phyloP scores from a whole-genome alignment of 2,888 invertebrate genomes.

The Petrolisthes manimaculis region DNA sequence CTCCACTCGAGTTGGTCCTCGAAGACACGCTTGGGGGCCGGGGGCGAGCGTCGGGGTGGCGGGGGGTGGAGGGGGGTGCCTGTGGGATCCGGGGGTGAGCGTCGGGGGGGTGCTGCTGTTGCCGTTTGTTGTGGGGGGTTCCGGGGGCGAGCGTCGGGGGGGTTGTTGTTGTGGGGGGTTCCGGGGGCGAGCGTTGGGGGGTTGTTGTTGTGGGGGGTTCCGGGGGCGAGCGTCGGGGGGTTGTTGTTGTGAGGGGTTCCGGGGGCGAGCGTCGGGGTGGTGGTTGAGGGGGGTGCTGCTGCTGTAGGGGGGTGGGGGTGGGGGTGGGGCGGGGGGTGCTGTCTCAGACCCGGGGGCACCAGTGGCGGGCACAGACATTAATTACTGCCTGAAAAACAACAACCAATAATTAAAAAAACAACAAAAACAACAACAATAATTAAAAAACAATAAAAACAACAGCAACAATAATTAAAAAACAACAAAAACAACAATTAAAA shows the following conservation, averaged over 20 bases:
- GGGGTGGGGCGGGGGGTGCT: constrained; percentile 41
- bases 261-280: constrained; percentile 26
- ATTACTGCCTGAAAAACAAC: too few species aligned
- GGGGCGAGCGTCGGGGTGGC: too few species aligned
- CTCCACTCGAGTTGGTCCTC: constrained; percentile 18
- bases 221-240: constrained; percentile 53
- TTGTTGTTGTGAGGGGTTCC: constrained; percentile 43
- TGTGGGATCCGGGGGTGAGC: constrained; percentile 42
- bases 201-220: constrained; percentile 57
- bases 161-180: constrained; percentile 51
- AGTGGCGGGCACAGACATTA: constrained; percentile 18
- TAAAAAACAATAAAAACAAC: rapidly evolving
- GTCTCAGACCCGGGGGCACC: constrained; percentile 57
- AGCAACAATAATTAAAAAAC: too few species aligned
- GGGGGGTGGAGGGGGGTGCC: too few species aligned
- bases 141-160: constrained; percentile 53
- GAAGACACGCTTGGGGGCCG: constrained; percentile 42
- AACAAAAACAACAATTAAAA: too few species aligned
- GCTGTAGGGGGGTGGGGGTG: constrained; percentile 44
- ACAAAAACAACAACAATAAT: not conserved
- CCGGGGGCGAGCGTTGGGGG: constrained; percentile 54
- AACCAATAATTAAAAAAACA: too few species aligned
- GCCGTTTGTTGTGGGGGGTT: constrained; percentile 50
- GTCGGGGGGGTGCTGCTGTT: constrained; percentile 60
- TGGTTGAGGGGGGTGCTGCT: constrained; percentile 42